These are phyloP conservation scores for Climacteris rufus DNA, from an alignment of 2,113 vertebrate species.

Conservation along the genomic window DNA sequence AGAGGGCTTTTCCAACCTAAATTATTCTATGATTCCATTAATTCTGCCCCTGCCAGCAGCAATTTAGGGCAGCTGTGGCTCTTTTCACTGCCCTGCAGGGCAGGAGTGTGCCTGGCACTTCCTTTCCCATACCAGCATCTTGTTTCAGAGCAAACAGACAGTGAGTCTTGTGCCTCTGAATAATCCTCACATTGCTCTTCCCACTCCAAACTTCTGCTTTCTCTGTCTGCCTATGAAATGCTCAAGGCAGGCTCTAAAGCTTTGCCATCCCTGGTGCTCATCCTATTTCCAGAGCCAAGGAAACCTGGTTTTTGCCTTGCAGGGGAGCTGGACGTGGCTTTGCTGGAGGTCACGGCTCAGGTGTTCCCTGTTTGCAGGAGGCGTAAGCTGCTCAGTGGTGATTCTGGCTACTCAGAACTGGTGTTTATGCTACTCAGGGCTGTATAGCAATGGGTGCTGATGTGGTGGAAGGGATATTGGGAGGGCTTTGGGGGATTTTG, in stretches of 20 bases:
- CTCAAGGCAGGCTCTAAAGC: background rate
- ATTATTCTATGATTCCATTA: background rate
- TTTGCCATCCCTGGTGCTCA: background rate
- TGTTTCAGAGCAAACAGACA: background rate
- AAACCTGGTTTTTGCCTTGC: background rate
- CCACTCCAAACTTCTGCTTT: background rate
- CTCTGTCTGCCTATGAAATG: background rate
- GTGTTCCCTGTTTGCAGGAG: background rate
- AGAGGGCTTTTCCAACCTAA: background rate
- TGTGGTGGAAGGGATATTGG: background rate
- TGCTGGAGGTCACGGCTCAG: background rate
- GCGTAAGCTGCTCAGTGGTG: background rate
- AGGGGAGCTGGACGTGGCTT: background rate
- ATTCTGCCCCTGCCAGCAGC: background rate
- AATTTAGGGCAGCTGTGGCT: background rate
- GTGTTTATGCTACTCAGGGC: accelerated
- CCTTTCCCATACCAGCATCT: background rate
- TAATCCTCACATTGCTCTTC: background rate
- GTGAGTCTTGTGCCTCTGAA: background rate
- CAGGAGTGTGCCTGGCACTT: background rate
- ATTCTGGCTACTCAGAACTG: background rate
- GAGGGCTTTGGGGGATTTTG: background rate
- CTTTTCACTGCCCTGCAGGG: accelerated
- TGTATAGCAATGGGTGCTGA: background rate
- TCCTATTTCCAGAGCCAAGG: background rate